Evolutionary conservation across 2,888 invertebrate genomes (phyloP).

Genomic region (Parnassius glacialis): DNA sequence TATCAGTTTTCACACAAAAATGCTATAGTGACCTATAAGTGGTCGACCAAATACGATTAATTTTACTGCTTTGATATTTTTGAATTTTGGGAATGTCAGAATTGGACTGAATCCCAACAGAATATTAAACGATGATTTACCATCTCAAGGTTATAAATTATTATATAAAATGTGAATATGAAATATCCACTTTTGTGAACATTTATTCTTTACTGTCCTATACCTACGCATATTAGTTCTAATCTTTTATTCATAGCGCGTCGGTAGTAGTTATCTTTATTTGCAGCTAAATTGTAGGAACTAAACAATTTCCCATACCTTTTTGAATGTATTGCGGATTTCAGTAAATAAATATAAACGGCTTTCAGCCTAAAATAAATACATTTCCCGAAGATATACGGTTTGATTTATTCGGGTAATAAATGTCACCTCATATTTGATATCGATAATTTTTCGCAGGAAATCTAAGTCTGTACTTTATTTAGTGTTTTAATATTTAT

Average conservation of each 20-base stretch:
- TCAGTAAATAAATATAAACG: neutral
- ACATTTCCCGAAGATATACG: neutral
- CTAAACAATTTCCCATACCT: neutral
- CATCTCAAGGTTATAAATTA: too few relatives aligned
- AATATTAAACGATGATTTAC: too few relatives aligned
- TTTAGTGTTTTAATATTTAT: too few relatives aligned
- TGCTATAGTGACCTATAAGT: too few relatives aligned
- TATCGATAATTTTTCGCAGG: neutral
- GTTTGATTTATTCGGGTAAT: neutral
- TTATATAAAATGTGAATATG: too few relatives aligned
- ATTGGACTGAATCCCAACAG: too few relatives aligned
- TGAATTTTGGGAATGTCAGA: too few relatives aligned
- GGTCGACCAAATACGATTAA: too few relatives aligned
- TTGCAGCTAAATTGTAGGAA: constrained; percentile 16
- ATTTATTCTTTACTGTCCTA: too few relatives aligned
- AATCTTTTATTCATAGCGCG: constrained; percentile 31
- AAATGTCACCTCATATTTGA: neutral
- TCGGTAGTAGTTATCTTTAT: constrained; percentile 26
- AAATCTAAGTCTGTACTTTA: neutral
- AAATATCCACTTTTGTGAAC: too few relatives aligned
- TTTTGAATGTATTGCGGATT: constrained; percentile 16
- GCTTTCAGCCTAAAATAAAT: neutral
- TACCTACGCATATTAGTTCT: constrained; percentile 27
- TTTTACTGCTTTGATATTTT: too few relatives aligned
- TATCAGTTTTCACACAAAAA: constrained; percentile 28